Evolutionary conservation across 2,113 vertebrate genomes (phyloP).

Genomic region (Poecilia latipinna): DNA sequence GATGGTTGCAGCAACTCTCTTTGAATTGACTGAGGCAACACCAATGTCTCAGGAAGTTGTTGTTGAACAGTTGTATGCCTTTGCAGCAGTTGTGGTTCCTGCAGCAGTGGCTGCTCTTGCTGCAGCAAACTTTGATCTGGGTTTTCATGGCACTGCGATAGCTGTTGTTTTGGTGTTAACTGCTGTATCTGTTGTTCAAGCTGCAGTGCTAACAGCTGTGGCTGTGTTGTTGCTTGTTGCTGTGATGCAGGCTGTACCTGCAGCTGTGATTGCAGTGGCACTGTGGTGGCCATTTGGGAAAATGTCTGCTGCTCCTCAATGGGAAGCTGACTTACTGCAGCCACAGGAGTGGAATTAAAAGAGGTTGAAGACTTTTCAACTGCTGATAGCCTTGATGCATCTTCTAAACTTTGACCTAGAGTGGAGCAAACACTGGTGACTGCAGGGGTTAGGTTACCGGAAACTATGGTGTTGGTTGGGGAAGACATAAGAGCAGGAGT

Average conservation of each 20-base stretch:
- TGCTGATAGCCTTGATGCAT: slow-evolving; percentile 44
- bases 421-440: slow-evolving; percentile 50
- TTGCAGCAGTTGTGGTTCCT: slow-evolving; percentile 61
- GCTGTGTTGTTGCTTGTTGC: slow-evolving; percentile 20
- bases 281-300: slow-evolving; percentile 18
- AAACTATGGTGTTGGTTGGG: slow-evolving; percentile 13
- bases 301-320: slow-evolving; percentile 57
- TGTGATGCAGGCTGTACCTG: slow-evolving; percentile 40
- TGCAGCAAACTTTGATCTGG: slow-evolving; percentile 62
- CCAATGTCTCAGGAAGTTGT: slow-evolving; percentile 48
- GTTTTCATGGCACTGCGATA: slow-evolving; percentile 41
- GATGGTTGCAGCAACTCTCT: slow-evolving; percentile 55
- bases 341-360: slow-evolving; percentile 52
- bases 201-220: slow-evolving; percentile 40
- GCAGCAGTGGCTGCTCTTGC: slow-evolving; percentile 54
- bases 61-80: slow-evolving; percentile 51
- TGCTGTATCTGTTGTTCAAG: slow-evolving; percentile 50
- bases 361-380: slow-evolving; percentile 42
- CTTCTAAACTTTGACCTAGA: slow-evolving; percentile 46
- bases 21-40: slow-evolving; percentile 30
- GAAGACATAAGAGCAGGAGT: slow-evolving; percentile 39
- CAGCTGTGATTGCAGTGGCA: slow-evolving; percentile 25
- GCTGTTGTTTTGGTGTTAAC: slow-evolving; percentile 33
- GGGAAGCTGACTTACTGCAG: slow-evolving; percentile 39
- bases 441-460: slow-evolving; percentile 37